A percentile compares a stretch with the other conserved stretches of the same genome.
Evolutionary conservation across 2,797 vertebrate species (phyloP).

Genomic region (Spea hammondii): DNA sequence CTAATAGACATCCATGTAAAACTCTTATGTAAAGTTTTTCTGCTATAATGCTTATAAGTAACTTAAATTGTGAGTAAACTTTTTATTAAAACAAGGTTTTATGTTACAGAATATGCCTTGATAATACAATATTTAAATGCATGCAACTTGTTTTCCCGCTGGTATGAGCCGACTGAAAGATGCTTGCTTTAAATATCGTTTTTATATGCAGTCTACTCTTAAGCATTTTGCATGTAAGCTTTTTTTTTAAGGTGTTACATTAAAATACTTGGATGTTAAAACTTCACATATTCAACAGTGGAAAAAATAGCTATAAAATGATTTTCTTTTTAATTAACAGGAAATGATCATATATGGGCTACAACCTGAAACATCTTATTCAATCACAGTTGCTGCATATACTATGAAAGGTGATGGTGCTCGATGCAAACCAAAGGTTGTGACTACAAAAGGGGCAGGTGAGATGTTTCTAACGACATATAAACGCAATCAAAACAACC

Average conservation of each 20-base stretch:
- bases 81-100: too few relatives aligned
- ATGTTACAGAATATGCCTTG: too few relatives aligned
- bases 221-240: background rate
- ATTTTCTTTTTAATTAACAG: conserved; percentile 62
- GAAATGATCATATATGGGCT: conserved; percentile 93
- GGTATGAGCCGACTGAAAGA: background rate
- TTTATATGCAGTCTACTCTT: background rate
- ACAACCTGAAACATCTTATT: conserved; percentile 93
- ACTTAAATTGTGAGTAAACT: too few relatives aligned
- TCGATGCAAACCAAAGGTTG: conserved; percentile 92
- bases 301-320: background rate
- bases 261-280: too few relatives aligned
- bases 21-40: too few relatives aligned
- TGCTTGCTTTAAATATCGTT: background rate
- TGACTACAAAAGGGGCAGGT: conserved; percentile 95
- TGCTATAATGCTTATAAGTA: too few relatives aligned
- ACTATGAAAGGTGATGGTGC: conserved; percentile 98
- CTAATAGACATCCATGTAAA: too few relatives aligned
- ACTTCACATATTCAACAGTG: too few relatives aligned
- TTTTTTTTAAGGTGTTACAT: background rate
- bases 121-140: too few relatives aligned
- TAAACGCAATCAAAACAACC: too few relatives aligned
- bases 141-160: too few relatives aligned
- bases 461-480: conserved; percentile 42
- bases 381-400: conserved; percentile 95